Evolutionary conservation across 2,888 invertebrate genomes (phyloP), one percentile per base, ranked within the genome.

Genomic region (Euspilapteryx auroguttella): DNA sequence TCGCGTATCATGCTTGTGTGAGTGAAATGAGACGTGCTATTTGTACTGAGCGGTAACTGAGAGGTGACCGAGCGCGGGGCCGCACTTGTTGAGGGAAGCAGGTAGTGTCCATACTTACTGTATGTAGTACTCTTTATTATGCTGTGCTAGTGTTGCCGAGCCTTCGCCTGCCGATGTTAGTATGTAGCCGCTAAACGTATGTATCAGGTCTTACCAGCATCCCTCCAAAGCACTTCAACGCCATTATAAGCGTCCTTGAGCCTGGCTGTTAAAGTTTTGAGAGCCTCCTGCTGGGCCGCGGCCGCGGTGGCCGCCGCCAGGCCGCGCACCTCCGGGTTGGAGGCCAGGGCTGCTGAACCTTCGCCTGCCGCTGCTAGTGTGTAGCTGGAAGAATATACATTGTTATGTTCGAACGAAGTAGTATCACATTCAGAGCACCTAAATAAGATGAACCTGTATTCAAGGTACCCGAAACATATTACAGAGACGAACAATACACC

Each of bases 171-270:
- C 21, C 2, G 21, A 20, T 20, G 20, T 20, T 7, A 20, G 6
- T 20, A 20, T 20, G 20, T 20, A 20, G 23, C 11, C 23, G 11
- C 23, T n/a, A n/a, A n/a, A n/a, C n/a, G n/a, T n/a, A n/a, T n/a
- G n/a, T n/a, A n/a, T n/a, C n/a, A n/a, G n/a, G n/a, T n/a, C 27
- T 10, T 4, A 28, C 28, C 28, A 6, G 55, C 48, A 15, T 87
- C 86, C 25, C 79, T 78, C 91, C 91, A 93, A 45, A 92, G 90
- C 17, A 95, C 94, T 49, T 95, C 94, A 40, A 87, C 81, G 0
- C 95, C 96, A 48, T 92, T 92, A 66, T 87, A 92, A 0, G 96
- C 96, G 49, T 87, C 89, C 47, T 87, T 84, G 34, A 97, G 77
- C 46, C 90, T 85, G 37, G 82, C 87, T 15, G 89, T 87, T 40